Evolutionary conservation across 2,113 vertebrate species (phyloP), one percentile per base, ranked within the genome.

Genomic region (Chamaea fasciata): DNA sequence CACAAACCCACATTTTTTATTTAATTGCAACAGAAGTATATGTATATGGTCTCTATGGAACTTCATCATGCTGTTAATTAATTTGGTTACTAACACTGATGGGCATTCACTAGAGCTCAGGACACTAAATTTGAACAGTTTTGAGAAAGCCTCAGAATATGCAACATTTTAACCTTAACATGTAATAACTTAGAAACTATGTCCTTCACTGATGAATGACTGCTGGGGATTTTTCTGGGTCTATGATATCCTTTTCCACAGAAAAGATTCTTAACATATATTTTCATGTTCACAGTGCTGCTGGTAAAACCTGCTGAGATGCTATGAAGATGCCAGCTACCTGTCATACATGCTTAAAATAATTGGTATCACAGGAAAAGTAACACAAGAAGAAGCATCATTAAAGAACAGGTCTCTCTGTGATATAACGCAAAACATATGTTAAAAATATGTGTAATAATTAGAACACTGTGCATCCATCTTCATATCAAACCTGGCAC

Each of bases 281-380:
- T 94, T 92, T 96, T 75, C 50, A 87, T 91, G 93, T 90, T 89
- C 91, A 89, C 79, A 76, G 82, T 74, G 92, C 90, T 95, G 57
- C 44, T 92, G 95, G n/a, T 92, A 75, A 94, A 97, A 94, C 97
- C 96, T 96, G 96, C 98, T 98, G 98, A 95, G 97, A 97, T 76
- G 84, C 90, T 85, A 60, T 89, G 94, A 94, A 92, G 93, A 91
- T 90, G 94, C 88, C 97, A 93, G 75, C 44, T 96, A 97, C 96
- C 68, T 93, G 95, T 95, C 87, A 75, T 53, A 95, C 41, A 37
- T 84, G 67, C 89, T 97, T 97, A 94, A 96, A 97, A 96, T 97
- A 97, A 96, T 95, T 91, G 94, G 94, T 95, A 90, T 96, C 89
- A 93, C 94, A 97, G 97, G 93, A 96, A 88, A 97, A 97, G 90